Evolutionary conservation across 2,797 vertebrate genomes (phyloP).

Genomic region (Anguilla marmorata): DNA sequence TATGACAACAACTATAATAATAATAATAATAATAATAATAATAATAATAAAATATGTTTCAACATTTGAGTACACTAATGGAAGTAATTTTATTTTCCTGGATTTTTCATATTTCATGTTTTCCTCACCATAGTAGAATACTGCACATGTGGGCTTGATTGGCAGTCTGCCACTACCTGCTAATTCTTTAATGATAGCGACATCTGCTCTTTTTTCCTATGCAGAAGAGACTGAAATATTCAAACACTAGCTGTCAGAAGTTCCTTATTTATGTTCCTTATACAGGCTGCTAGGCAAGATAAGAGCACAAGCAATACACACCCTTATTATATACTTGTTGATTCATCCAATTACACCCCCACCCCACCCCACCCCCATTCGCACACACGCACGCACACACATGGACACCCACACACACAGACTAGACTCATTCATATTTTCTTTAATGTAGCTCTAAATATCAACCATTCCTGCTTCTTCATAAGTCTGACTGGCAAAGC

Average conservation of each 20-base stretch:
- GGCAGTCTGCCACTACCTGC: not conserved
- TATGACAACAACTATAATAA: no score
- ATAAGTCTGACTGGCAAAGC: not conserved
- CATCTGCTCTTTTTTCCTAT: not conserved
- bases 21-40: no score
- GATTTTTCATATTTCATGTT: not conserved
- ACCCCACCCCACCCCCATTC: no score
- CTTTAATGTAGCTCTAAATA: not conserved
- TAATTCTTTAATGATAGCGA: not conserved
- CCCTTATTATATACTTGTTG: no score
- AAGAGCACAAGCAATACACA: not conserved
- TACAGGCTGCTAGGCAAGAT: not conserved
- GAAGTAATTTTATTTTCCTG: not conserved
- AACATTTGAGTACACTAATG: not conserved
- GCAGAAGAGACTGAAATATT: not conserved
- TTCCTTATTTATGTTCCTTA: no score
- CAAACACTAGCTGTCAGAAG: not conserved
- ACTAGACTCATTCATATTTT: not conserved
- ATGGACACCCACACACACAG: not conserved
- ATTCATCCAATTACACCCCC: not conserved
- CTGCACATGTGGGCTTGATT: not conserved
- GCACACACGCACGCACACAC: not conserved
- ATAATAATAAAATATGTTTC: not conserved
- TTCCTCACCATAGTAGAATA: not conserved
- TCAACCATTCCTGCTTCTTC: not conserved